These are phyloP conservation scores for Augochlora pura DNA, from an alignment of 1,140 invertebrate species.

Conservation along the genomic window DNA sequence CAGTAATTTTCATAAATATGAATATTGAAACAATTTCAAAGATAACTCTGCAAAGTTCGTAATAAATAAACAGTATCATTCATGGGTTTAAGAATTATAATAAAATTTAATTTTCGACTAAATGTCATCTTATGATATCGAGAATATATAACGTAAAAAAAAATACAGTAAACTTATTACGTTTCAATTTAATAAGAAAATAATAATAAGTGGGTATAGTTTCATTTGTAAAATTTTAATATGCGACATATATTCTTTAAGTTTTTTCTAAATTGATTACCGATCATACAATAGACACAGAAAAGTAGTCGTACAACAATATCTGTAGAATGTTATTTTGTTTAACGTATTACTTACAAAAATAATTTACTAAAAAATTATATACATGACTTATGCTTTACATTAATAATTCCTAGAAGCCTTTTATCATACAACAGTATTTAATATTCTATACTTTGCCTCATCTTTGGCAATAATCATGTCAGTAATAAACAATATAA, in stretches of 20 bases:
- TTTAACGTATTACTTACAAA: slow-evolving; percentile 22
- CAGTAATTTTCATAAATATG: slow-evolving; percentile 8
- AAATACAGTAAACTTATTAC: background rate
- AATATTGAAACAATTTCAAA: slow-evolving; percentile 20
- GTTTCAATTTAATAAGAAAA: background rate
- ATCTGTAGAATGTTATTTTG: background rate
- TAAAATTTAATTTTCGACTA: background rate
- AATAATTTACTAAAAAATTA: slow-evolving; percentile 28
- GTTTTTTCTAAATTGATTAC: background rate
- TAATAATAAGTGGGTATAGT: background rate
- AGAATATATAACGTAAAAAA: background rate
- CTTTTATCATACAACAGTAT: slow-evolving; percentile 14
- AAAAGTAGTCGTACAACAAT: background rate
- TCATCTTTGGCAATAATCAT: slow-evolving; percentile 23
- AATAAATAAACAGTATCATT: slow-evolving; percentile 11
- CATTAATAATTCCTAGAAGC: slow-evolving; percentile 3
- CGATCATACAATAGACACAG: background rate
- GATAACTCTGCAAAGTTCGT: background rate
- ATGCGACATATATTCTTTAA: background rate
- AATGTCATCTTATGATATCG: background rate
- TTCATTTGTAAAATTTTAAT: background rate
- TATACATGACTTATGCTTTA: slow-evolving; percentile 26
- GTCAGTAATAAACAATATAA: slow-evolving; percentile 39
- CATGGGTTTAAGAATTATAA: background rate
- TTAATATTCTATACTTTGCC: background rate